Conservation (phyloP, 2,888 invertebrate species). For the Alcis repandata region DNA sequence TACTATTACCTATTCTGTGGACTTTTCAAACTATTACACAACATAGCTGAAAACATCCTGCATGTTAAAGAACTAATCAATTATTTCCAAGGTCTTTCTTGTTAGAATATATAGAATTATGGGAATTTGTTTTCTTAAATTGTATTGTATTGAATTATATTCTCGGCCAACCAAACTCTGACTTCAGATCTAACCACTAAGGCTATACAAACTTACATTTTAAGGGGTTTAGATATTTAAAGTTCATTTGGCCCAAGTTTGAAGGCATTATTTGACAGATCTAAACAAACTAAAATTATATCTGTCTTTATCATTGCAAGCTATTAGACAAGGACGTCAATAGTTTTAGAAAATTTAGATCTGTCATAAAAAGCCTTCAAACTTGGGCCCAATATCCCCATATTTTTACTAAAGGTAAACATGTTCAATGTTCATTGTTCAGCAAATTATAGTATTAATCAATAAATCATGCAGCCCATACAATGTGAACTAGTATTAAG, state of each 20-base stretch:
- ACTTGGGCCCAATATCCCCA: background rate
- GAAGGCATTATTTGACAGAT: too few species aligned
- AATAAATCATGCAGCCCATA: background rate
- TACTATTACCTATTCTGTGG: too few species aligned
- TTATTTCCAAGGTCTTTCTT: constrained; percentile 12
- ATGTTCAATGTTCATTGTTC: background rate
- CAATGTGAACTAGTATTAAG: background rate
- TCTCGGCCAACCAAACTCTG: too few species aligned
- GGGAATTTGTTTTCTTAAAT: background rate
- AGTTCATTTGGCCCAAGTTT: too few species aligned
- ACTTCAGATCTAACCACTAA: too few species aligned
- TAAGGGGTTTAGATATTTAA: background rate
- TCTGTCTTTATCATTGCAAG: too few species aligned
- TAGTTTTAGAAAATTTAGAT: too few species aligned
- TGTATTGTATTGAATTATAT: too few species aligned
- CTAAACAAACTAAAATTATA: too few species aligned
- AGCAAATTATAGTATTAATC: background rate
- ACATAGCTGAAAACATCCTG: background rate
- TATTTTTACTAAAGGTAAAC: background rate
- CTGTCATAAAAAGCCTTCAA: too few species aligned
- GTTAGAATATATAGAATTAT: background rate
- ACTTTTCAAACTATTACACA: background rate
- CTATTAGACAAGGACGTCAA: too few species aligned
- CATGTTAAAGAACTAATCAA: constrained; percentile 1
- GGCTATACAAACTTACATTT: too few species aligned